phyloP scores from a whole-genome alignment of 2,888 invertebrate species.

The Orthosia gothica region DNA sequence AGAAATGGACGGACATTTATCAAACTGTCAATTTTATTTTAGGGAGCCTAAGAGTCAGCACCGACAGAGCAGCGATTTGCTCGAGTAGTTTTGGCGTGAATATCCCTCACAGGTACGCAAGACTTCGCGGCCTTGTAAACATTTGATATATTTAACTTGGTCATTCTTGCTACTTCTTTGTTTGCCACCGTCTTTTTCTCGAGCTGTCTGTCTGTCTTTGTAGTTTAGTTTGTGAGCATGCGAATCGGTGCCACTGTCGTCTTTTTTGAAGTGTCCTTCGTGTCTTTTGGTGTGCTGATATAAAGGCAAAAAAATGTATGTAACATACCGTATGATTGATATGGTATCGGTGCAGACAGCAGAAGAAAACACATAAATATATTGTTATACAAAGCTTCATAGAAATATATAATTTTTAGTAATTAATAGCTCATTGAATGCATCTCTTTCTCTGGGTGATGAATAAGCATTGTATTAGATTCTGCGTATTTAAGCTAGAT shows the following conservation, averaged over 20 bases:
- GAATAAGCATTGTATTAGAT: not conserved
- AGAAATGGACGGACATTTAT: not conserved
- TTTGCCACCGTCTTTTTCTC: not conserved
- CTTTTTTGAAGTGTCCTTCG: constrained; percentile 54
- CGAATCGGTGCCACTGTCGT: constrained; percentile 2
- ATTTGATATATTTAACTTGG: no score
- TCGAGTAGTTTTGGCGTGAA: not conserved
- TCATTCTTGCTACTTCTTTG: no score
- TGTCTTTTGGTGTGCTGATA: constrained; percentile 29
- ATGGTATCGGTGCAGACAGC: constrained; percentile 3
- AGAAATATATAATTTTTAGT: constrained; percentile 20
- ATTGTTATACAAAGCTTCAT: constrained; percentile 14
- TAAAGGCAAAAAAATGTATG: constrained; percentile 8
- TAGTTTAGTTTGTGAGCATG: not conserved
- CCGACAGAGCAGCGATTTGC: not conserved
- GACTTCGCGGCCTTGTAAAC: no score
- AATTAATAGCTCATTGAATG: constrained; percentile 3
- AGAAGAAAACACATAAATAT: not conserved
- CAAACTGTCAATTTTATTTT: not conserved
- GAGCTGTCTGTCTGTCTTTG: not conserved
- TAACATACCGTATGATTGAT: constrained; percentile 7
- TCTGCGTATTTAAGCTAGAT: not conserved
- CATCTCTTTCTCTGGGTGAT: not conserved
- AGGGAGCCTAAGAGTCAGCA: not conserved
- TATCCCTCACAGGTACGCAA: no score